These are phyloP conservation scores for Papilio glaucus DNA, from an alignment of 1,140 invertebrate species.

Conservation along the genomic window DNA sequence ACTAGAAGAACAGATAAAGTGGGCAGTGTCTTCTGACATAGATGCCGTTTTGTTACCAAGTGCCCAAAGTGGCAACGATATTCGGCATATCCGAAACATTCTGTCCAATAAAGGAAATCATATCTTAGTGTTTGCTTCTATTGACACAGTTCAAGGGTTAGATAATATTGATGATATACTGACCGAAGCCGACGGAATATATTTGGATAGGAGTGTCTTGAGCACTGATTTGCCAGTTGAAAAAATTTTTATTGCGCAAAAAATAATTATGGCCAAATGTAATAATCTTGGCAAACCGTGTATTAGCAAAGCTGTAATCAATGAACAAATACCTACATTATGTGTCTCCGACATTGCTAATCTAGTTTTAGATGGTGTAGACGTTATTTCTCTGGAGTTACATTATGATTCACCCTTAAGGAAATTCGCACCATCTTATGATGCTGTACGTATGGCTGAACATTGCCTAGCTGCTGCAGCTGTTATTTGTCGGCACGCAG, in stretches of 20 bases:
- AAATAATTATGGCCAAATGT: constrained; percentile 87
- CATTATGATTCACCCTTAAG: constrained; percentile 86
- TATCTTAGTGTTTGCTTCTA: constrained; percentile 83
- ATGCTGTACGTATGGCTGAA: constrained; percentile 72
- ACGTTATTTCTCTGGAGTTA: constrained; percentile 85
- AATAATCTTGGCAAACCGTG: constrained; percentile 84
- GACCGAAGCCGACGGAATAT: constrained; percentile 86
- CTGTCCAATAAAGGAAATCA: constrained; percentile 75
- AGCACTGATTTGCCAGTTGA: constrained; percentile 89
- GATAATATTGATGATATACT: constrained; percentile 87
- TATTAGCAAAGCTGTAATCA: constrained; percentile 87
- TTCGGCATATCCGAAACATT: constrained; percentile 60
- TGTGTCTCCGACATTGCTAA: constrained; percentile 87
- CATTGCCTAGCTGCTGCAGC: constrained; percentile 86
- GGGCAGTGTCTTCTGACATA: constrained; percentile 71
- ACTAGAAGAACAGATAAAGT: constrained; percentile 73
- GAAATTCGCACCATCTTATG: constrained; percentile 78
- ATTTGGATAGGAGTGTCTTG: constrained; percentile 87
- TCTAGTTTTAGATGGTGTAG: constrained; percentile 87
- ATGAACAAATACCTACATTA: constrained; percentile 84
- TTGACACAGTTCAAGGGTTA: constrained; percentile 87
- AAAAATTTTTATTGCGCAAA: constrained; percentile 91
- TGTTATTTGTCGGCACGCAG: constrained; percentile 86
- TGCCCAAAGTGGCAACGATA: constrained; percentile 62
- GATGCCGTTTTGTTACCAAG: constrained; percentile 71